Base-by-base conservation (phyloP, 1,140 invertebrate species). In the Pseudomyrmex flavicornis region DNA sequence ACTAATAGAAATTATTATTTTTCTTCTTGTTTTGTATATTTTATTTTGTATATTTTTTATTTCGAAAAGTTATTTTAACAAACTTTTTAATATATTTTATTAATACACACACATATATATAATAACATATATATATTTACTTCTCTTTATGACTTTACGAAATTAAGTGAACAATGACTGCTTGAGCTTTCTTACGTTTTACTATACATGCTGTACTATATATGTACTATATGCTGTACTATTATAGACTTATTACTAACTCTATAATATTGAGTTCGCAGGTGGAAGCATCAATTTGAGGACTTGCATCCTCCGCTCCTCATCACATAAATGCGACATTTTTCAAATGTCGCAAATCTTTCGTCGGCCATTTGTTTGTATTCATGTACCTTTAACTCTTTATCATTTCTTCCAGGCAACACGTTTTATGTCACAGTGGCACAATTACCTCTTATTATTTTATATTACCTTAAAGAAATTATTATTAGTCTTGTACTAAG, bases 221-320 rank as follows among this genome's bases (percentile, higher is more conserved):
- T 17, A 46, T 85, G 17, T 17, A 17, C 17, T 17, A 17, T 17
- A 17, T 17, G 0, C 17, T 17, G 17, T 17, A 17, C 17, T 17
- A 17, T 17, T 17, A 17, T 17, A 17, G 44, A 61, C 68, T 66
- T 35, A 77, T 77, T 85, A 90, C 84, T 92, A 92, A 92, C 86
- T 89, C 87, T 84, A 87, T 82, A 86, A 87, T 91, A 91, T 93
- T 93, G 91, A 93, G 92, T 93, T 93, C 91, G 82, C 92, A 93
- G 93, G 85, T 93, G 92, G 88, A 82, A 85, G 77, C 62, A 89
- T 61, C 77, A 76, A 84, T 82, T 62, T 75, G 77, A 87, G 85
- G 77, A 35, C 61, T 75, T 52, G 63, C 68, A 63, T 88, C 72
- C 35, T 85, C 83, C 61, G n/a, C 35, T 0, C 35, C 0, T 35